Percentiles rank a stretch among this genome's conserved stretches.
phyloP scores from a whole-genome alignment of 2,888 invertebrate genomes.

The Cerastis leucographa region DNA sequence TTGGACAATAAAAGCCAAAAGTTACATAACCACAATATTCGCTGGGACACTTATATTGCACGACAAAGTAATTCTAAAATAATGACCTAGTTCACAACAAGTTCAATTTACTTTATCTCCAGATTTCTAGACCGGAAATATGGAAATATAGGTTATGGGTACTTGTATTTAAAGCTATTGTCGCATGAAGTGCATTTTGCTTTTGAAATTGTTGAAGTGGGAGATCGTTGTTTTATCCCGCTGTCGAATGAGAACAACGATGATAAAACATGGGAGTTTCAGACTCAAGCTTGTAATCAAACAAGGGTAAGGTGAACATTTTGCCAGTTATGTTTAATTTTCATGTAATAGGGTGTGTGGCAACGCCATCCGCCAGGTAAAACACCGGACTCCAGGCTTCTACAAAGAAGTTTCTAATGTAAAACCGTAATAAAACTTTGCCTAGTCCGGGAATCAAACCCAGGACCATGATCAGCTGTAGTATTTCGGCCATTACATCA shows the following conservation, averaged over 20 bases:
- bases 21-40: slow-evolving; percentile 7
- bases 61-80: slow-evolving; percentile 39
- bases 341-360: not conserved
- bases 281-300: too few species aligned
- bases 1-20: slow-evolving; percentile 14
- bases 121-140: slow-evolving; percentile 51
- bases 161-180: slow-evolving; percentile 32
- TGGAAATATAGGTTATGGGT: slow-evolving; percentile 37
- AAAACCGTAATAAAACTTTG: not conserved
- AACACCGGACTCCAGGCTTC: not conserved
- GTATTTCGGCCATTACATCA: not conserved
- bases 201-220: slow-evolving; percentile 8
- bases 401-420: not conserved
- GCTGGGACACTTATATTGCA: slow-evolving; percentile 9
- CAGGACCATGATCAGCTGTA: not conserved
- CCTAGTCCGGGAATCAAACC: not conserved
- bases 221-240: not conserved
- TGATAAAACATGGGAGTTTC: not conserved
- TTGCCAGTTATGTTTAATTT: not conserved
- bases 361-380: not conserved
- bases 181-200: slow-evolving; percentile 17
- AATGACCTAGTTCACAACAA: slow-evolving; percentile 37
- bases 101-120: slow-evolving; percentile 39
- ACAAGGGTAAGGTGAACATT: too few species aligned
- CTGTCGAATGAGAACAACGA: not conserved